A percentile compares a stretch with the other conserved stretches of the same genome.
phyloP scores from a whole-genome alignment of 1,140 invertebrate genomes.

The Drosophila kurseongensis region DNA sequence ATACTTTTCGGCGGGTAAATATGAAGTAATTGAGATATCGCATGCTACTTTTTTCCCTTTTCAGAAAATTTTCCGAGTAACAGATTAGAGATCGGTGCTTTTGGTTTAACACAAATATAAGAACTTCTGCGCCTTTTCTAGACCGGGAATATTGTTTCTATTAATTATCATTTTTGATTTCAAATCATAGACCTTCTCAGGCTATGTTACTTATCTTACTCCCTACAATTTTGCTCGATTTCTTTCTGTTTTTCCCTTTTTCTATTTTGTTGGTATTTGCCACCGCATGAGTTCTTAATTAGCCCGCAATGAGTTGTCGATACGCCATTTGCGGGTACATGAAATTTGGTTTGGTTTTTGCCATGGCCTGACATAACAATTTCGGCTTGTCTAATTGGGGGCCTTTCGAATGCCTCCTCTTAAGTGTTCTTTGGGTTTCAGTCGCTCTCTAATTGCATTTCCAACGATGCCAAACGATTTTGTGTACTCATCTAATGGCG shows the following conservation, averaged over 20 bases:
- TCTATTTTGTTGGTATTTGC: slow-evolving; percentile 28
- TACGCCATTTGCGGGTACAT: slow-evolving; percentile 53
- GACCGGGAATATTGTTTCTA: no score
- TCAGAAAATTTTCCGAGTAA: no score
- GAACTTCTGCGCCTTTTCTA: no score
- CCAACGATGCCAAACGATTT: slow-evolving; percentile 54
- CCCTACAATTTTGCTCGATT: slow-evolving; percentile 1
- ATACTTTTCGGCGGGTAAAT: slow-evolving; percentile 47
- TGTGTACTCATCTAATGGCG: slow-evolving; percentile 61
- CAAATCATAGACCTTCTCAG: no score
- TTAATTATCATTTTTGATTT: no score
- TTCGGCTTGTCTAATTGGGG: slow-evolving; percentile 64
- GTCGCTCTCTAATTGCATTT: slow-evolving; percentile 70
- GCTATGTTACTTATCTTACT: no score
- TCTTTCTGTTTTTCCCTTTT: slow-evolving; percentile 8
- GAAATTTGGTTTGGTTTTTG: slow-evolving; percentile 39
- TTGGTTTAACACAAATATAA: no score
- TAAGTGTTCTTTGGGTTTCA: slow-evolving; percentile 38
- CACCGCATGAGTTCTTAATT: slow-evolving; percentile 71
- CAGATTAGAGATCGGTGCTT: no score
- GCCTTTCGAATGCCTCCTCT: neutral
- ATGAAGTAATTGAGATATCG: slow-evolving; percentile 24
- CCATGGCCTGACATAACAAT: slow-evolving; percentile 55
- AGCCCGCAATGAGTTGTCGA: slow-evolving; percentile 72
- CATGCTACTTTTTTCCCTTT: slow-evolving; percentile 17